Percentiles rank a stretch among this genome's conserved stretches.
These are phyloP conservation scores for Bellardia pandia DNA, from an alignment of 2,888 invertebrate species.

Conservation along the genomic window DNA sequence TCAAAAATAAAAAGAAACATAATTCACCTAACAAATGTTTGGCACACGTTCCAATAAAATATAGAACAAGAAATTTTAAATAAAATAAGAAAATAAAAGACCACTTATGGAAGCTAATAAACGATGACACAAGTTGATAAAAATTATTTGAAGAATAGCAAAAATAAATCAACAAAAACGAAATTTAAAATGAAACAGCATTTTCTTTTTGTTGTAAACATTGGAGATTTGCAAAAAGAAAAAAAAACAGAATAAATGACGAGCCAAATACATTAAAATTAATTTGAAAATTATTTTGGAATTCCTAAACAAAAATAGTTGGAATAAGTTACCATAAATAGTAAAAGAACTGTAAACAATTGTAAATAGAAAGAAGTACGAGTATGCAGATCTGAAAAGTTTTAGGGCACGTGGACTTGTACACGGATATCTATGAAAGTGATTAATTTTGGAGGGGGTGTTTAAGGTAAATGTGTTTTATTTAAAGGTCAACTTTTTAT, in stretches of 20 bases:
- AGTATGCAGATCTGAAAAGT: neutral
- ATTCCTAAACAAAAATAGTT: neutral
- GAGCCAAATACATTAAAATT: neutral
- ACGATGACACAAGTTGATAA: constrained; percentile 32
- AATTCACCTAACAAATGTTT: neutral
- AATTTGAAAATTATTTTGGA: constrained; percentile 14
- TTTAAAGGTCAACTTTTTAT: neutral
- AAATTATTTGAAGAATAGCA: neutral
- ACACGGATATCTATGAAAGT: neutral
- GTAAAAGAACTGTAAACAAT: neutral
- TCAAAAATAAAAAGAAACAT: neutral
- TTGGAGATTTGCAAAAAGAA: no score
- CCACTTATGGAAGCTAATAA: neutral
- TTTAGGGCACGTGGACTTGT: neutral
- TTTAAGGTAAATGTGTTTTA: neutral
- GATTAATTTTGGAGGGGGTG: neutral
- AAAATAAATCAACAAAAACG: constrained; percentile 2
- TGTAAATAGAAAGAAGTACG: neutral
- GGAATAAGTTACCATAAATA: neutral
- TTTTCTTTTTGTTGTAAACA: no score
- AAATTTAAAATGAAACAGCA: neutral
- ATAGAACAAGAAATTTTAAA: constrained; percentile 6
- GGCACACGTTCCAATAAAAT: constrained; percentile 14
- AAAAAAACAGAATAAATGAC: no score
- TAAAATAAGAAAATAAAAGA: neutral